Evolutionary conservation across 2,888 invertebrate genomes (phyloP).

Genomic region (Syritta pipiens): DNA sequence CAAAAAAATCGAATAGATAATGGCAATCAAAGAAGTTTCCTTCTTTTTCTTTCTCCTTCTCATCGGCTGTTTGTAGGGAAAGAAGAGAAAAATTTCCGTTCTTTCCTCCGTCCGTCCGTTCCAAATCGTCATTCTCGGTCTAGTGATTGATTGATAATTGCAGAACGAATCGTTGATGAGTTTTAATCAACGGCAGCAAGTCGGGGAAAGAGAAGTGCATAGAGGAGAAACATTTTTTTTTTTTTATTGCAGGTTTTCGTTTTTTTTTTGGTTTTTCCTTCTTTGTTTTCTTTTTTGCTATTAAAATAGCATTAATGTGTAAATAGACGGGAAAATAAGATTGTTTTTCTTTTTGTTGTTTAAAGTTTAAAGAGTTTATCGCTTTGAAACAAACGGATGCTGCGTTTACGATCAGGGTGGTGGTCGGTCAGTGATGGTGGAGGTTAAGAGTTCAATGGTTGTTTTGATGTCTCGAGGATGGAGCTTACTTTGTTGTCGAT

Average conservation of each 20-base stretch:
- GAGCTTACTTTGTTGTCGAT: no score
- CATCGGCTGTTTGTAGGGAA: neutral
- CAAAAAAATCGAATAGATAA: slow-evolving; percentile 25
- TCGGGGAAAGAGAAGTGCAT: slow-evolving; percentile 7
- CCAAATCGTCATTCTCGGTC: no score
- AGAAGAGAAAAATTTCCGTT: slow-evolving; percentile 31
- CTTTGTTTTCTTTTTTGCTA: slow-evolving; percentile 9
- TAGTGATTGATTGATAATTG: slow-evolving; percentile 53
- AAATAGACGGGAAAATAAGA: slow-evolving; percentile 2
- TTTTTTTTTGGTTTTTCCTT: no score
- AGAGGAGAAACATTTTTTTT: no score
- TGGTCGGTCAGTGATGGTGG: no score
- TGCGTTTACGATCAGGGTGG: slow-evolving; percentile 13
- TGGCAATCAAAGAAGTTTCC: slow-evolving; percentile 24
- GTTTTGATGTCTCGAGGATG: no score
- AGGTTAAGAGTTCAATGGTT: no score
- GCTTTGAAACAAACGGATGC: slow-evolving; percentile 8
- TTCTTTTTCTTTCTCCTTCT: slow-evolving; percentile 3
- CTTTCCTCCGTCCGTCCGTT: no score
- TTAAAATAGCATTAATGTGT: slow-evolving; percentile 32
- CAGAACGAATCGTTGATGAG: slow-evolving; percentile 51
- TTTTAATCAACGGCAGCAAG: slow-evolving; percentile 47
- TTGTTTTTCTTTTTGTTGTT: no score
- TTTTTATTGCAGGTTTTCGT: no score
- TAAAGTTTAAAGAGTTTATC: slow-evolving; percentile 27